Base-by-base conservation (phyloP, 35 echinoderm and acorn worm species). In the Heliocidaris erythrogramma region DNA sequence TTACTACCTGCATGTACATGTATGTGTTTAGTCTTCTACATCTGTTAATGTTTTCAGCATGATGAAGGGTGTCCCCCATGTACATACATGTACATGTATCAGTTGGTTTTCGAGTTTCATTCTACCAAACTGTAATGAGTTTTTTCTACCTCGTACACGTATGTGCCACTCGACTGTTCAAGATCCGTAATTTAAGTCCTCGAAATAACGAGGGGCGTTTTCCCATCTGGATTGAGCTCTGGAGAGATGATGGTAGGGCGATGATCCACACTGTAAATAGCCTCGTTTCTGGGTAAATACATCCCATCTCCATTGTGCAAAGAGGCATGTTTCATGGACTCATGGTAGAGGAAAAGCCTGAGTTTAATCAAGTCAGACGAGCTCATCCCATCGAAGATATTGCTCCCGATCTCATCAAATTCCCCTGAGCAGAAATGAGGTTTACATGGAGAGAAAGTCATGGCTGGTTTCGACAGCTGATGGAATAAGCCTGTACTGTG, bases 361-460 rank as follows among this genome's bases (percentile, higher is more conserved):
- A 78, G 65, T 78, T 78, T 78, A 78, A 78, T 78, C 65, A 78
- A 78, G 65, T 78, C 17, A 21, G 65, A 78, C 65, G 65, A n/a
- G 18, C 65, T 78, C 21, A 78, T 78, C 65, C 65, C 65, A 78
- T 78, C 65, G 18, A 21, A 21, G 65, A 78, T 78, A 78, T 78
- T 78, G 65, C 65, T 78, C 65, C 65, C 21, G 18, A 78, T 78
- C 65, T 78, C 65, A 78, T 78, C 65, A 4, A 21, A 78, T 18
- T 78, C 65, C 65, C 65, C 27, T 78, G 65, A 78, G 65, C 65
- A 78, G 65, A 78, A 78, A 78, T 78, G 65, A 78, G 65, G 65
- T 78, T 21, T 21, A 17, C 8, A n/a, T 78, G 65, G 65, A 18
- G 59, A n/a, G 65, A 78, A n/a, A 78, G 65, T 78, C 65, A 78